phyloP scores from a whole-genome alignment of 2,797 vertebrate species.

The Anniella stebbinsi region DNA sequence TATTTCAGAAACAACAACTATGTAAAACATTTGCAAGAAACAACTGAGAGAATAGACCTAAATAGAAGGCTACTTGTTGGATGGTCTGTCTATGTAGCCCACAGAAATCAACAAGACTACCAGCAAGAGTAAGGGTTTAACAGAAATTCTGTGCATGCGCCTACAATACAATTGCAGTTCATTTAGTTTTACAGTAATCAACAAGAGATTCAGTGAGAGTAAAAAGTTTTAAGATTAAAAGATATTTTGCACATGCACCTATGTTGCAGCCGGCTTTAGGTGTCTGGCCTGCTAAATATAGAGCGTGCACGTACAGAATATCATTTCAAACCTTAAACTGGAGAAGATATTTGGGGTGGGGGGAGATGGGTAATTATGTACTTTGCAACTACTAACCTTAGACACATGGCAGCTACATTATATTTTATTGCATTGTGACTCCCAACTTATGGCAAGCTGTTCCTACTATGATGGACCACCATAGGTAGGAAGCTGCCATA shows the following conservation, averaged over 20 bases:
- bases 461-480: not conserved
- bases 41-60: not conserved
- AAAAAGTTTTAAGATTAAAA: not conserved
- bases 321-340: not conserved
- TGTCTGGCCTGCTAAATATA: not conserved
- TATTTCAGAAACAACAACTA: not conserved
- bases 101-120: not conserved
- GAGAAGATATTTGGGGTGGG: not conserved
- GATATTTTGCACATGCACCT: not conserved
- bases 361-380: not conserved
- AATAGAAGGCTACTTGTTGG: not conserved
- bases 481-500: not conserved
- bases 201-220: not conserved
- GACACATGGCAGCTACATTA: not conserved
- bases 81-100: not conserved
- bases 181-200: not conserved
- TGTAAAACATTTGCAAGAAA: not conserved
- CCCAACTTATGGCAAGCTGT: not conserved
- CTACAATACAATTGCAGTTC: not conserved
- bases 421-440: not conserved
- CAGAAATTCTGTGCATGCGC: not conserved
- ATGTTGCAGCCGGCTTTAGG: no score
- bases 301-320: not conserved
- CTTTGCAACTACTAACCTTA: not conserved
- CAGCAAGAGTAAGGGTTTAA: not conserved